A percentile compares a stretch with the other conserved stretches of the same genome.
These are phyloP conservation scores for Sminthopsis crassicaudata DNA, from an alignment of 2,113 vertebrate species.

Conservation along the genomic window DNA sequence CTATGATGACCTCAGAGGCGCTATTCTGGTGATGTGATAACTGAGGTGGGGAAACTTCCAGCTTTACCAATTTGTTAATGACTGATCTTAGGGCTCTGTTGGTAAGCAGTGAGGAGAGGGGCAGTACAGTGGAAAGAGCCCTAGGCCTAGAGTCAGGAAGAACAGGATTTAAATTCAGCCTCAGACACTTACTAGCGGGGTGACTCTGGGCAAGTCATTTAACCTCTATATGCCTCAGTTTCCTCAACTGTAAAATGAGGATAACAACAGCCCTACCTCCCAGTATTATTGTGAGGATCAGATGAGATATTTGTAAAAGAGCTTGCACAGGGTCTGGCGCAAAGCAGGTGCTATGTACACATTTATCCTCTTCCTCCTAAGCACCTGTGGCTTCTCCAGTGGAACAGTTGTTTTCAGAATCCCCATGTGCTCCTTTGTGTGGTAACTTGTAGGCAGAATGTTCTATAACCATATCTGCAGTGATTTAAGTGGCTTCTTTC, in stretches of 20 bases:
- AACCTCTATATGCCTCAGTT: background rate
- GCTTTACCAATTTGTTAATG: conserved; percentile 74
- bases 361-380: conserved; percentile 9
- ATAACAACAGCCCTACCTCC: background rate
- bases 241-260: background rate
- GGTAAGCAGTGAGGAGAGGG: conserved; percentile 68
- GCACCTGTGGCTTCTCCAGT: conserved; percentile 79
- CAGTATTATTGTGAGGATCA: background rate
- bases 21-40: conserved; percentile 67
- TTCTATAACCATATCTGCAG: conserved; percentile 13
- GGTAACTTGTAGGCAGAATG: conserved; percentile 48
- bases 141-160: background rate
- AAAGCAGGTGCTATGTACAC: background rate
- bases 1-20: background rate
- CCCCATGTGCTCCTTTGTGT: conserved; percentile 8
- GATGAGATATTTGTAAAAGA: background rate
- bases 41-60: conserved; percentile 76
- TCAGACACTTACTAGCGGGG: background rate
- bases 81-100: conserved; percentile 75
- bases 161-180: background rate
- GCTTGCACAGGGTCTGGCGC: background rate
- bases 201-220: background rate
- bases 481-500: conserved; percentile 37
- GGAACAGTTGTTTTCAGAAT: conserved; percentile 77
- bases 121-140: conserved; percentile 57